These are phyloP conservation scores for Caenorhabditis sinica DNA, from an alignment of 2,888 invertebrate genomes.

Conservation along the genomic window DNA sequence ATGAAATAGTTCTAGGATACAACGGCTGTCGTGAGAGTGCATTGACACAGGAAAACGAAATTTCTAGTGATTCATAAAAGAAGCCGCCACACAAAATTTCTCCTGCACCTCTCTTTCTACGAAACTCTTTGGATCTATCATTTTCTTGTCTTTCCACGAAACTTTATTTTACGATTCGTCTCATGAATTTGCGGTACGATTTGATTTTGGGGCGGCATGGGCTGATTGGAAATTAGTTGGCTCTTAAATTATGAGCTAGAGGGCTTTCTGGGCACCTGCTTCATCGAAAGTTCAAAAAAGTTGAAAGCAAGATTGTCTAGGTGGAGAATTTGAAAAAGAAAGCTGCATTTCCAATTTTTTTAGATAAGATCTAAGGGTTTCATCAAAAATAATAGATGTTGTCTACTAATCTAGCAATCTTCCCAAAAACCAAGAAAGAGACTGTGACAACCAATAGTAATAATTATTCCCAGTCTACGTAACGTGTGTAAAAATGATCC, in stretches of 20 bases:
- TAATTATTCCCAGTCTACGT: background rate
- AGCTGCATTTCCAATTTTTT: no score
- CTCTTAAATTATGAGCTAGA: no score
- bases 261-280: no score
- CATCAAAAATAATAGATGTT: no score
- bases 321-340: no score
- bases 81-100: slow-evolving; percentile 24
- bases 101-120: background rate
- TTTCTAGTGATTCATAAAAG: slow-evolving; percentile 53
- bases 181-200: slow-evolving; percentile 13
- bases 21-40: slow-evolving; percentile 23
- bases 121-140: slow-evolving; percentile 14
- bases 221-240: no score
- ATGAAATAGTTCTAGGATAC: background rate
- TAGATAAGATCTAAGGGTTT: no score
- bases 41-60: slow-evolving; percentile 31
- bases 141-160: background rate
- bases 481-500: slow-evolving; percentile 28
- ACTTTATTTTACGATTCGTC: slow-evolving; percentile 18
- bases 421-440: background rate
- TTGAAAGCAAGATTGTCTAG: no score
- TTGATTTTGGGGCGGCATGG: no score
- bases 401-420: background rate
- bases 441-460: background rate
- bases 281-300: no score